phyloP scores from a whole-genome alignment of 2,888 invertebrate species.

The Maniola hyperantus region DNA sequence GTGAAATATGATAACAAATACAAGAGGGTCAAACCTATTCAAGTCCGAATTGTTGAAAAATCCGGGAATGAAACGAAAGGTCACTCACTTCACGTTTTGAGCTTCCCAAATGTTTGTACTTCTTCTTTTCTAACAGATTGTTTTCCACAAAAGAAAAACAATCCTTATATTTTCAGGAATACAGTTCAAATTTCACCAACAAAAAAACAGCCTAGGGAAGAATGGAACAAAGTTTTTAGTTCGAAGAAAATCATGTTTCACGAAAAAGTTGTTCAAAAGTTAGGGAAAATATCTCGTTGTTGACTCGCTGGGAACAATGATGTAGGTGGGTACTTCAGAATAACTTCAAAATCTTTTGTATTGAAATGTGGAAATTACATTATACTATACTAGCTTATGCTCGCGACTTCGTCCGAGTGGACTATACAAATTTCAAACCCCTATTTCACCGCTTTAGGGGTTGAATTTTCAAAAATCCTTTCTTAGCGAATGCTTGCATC shows the following conservation, averaged over 20 bases:
- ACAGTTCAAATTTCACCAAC: background rate
- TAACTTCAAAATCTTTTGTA: background rate
- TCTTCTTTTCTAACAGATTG: background rate
- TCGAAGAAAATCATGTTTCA: slow-evolving; percentile 1
- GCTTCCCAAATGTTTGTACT: slow-evolving; percentile 4
- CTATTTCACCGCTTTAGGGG: too few species aligned
- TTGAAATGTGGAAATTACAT: too few species aligned
- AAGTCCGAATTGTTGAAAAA: background rate
- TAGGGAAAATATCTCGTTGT: background rate
- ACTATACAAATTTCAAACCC: too few species aligned
- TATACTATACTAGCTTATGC: too few species aligned
- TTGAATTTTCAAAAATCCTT: too few species aligned
- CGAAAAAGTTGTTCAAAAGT: slow-evolving; percentile 1
- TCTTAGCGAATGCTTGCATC: too few species aligned
- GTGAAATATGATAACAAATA: background rate
- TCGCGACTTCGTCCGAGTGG: too few species aligned
- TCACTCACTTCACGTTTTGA: slow-evolving; percentile 1
- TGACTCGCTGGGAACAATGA: too few species aligned
- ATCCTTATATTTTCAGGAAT: background rate
- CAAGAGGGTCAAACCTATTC: background rate
- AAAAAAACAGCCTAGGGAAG: background rate
- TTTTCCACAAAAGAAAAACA: background rate
- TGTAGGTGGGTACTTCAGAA: background rate
- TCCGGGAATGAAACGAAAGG: background rate
- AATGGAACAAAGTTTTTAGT: slow-evolving; percentile 5